Conservation (phyloP, 2,113 vertebrate genomes). For the Scomber japonicus region DNA sequence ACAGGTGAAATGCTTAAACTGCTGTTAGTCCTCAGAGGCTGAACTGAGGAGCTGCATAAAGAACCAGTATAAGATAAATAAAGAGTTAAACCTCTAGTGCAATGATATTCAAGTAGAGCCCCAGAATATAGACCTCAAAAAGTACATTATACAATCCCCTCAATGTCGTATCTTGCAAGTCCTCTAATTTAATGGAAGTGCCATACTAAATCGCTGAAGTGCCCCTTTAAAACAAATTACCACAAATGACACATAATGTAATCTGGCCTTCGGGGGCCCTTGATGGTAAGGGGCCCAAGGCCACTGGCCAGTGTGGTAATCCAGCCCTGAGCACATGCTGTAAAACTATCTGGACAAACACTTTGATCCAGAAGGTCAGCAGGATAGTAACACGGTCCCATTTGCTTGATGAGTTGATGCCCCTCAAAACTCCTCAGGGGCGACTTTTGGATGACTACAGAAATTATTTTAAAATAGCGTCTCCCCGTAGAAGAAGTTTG, state of each 20-base stretch:
- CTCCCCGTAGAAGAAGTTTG: conserved; percentile 40
- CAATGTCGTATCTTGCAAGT: not conserved
- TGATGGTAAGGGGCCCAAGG: too few species aligned
- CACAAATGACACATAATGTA: not conserved
- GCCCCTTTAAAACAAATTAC: too few species aligned
- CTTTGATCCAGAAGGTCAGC: not conserved
- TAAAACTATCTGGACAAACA: not conserved
- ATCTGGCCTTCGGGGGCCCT: not conserved
- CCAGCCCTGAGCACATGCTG: not conserved
- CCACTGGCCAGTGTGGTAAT: not conserved
- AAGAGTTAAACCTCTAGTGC: too few species aligned
- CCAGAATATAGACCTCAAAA: too few species aligned
- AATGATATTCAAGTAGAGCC: too few species aligned
- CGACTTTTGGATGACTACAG: conserved; percentile 18
- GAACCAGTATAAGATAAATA: too few species aligned
- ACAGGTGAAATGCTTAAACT: too few species aligned
- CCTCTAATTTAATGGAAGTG: not conserved
- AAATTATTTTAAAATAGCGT: conserved; percentile 13
- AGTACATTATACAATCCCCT: too few species aligned
- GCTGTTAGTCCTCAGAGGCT: too few species aligned
- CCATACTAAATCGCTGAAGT: not conserved
- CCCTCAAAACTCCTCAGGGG: conserved; percentile 3
- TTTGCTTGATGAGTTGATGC: conserved; percentile 33
- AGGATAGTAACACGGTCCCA: not conserved
- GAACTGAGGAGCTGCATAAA: too few species aligned